Evolutionary conservation across 23 tunicate genomes (phyloP).

Genomic region (Trididemnum clinides): DNA sequence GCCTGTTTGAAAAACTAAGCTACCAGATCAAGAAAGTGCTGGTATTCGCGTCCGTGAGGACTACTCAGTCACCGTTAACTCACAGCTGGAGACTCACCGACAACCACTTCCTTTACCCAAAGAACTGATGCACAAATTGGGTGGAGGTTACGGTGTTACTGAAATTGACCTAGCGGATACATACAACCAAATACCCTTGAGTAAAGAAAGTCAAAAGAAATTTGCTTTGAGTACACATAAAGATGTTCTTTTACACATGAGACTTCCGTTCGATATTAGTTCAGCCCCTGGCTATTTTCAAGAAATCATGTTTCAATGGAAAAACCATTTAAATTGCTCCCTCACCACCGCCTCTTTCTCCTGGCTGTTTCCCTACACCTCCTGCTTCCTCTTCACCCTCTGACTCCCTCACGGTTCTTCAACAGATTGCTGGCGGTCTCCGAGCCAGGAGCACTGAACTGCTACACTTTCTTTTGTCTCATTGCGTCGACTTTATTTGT

Average conservation of each 20-base stretch:
- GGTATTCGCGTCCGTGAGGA: conserved; percentile 23
- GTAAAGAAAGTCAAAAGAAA: conserved; percentile 36
- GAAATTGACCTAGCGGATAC: conserved; percentile 49
- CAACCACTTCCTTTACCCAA: conserved; percentile 34
- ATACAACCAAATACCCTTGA: conserved; percentile 35
- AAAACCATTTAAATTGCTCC: too few species aligned
- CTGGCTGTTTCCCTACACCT: too few species aligned
- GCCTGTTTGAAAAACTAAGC: background rate
- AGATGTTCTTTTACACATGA: conserved; percentile 2
- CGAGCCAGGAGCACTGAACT: too few species aligned
- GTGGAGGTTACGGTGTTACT: conserved; percentile 41
- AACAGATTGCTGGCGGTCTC: too few species aligned
- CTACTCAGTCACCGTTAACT: conserved; percentile 36
- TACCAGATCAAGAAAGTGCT: background rate
- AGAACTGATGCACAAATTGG: conserved; percentile 33
- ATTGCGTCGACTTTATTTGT: too few species aligned
- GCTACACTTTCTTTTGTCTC: too few species aligned
- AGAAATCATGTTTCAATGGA: conserved; percentile 23
- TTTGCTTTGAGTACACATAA: conserved; percentile 49
- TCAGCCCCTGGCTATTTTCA: conserved; percentile 43
- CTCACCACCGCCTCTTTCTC: too few species aligned
- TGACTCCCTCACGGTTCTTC: too few species aligned
- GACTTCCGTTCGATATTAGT: conserved; percentile 30
- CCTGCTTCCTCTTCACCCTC: too few species aligned
- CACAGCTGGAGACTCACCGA: conserved; percentile 32